Conservation (phyloP, 2,113 vertebrate species). For the Sceloporus tristichus region DNA sequence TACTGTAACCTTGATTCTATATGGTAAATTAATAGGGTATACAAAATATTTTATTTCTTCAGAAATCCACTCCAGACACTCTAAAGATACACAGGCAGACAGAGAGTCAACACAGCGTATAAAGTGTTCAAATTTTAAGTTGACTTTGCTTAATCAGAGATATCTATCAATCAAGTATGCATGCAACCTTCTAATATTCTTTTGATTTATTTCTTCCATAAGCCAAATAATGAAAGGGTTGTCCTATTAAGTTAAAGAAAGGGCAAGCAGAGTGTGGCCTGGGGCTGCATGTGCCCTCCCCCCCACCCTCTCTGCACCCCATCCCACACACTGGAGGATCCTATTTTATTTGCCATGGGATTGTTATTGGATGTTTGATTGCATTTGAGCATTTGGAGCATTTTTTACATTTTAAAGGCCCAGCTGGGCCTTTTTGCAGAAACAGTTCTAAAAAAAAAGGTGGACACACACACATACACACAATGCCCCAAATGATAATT, state of each 20-base stretch:
- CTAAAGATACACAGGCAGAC: background rate
- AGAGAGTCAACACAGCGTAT: background rate
- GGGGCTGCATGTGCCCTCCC: no score
- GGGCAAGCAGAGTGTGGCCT: no score
- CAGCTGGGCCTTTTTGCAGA: no score
- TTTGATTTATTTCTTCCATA: background rate
- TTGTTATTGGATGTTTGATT: no score
- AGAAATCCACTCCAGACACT: background rate
- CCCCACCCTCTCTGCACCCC: no score
- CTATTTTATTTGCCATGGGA: no score
- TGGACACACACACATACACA: no score
- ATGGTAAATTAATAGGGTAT: background rate
- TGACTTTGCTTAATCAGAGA: background rate
- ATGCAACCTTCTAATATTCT: background rate
- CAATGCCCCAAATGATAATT: no score
- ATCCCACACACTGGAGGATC: no score
- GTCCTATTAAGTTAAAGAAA: background rate
- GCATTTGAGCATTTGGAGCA: no score
- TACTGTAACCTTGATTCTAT: constrained; percentile 1
- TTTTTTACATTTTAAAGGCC: no score
- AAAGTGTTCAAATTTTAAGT: background rate
- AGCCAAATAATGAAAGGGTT: background rate
- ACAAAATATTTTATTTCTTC: background rate
- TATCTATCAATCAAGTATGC: background rate
- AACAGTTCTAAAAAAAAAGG: no score